phyloP scores from a whole-genome alignment of 2,888 invertebrate genomes.

The Dasypogon diadema region DNA sequence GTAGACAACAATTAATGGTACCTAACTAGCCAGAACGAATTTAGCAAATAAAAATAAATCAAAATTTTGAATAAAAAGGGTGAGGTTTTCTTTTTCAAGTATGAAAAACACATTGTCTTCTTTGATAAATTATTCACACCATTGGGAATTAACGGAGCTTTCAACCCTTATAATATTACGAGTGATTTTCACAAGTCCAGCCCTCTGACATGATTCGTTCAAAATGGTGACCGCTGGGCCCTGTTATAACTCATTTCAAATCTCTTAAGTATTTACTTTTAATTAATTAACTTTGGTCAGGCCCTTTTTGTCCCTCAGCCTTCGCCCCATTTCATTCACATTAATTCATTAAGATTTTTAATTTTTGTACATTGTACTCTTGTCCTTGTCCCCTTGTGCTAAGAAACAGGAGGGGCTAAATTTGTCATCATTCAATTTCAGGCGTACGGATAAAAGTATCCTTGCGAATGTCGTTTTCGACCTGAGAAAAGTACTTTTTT shows the following conservation, averaged over 20 bases:
- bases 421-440: too few relatives aligned
- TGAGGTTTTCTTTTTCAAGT: slow-evolving; percentile 23
- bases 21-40: neutral
- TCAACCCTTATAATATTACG: slow-evolving; percentile 35
- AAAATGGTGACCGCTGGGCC: slow-evolving; percentile 23
- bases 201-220: neutral
- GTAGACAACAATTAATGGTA: slow-evolving; percentile 22
- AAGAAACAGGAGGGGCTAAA: neutral
- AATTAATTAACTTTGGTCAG: slow-evolving; percentile 49
- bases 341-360: slow-evolving; percentile 29
- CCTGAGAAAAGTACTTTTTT: too few relatives aligned
- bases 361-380: slow-evolving; percentile 42
- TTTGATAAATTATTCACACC: slow-evolving; percentile 40
- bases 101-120: slow-evolving; percentile 31
- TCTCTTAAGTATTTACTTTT: slow-evolving; percentile 51
- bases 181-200: slow-evolving; percentile 3
- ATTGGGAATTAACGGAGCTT: slow-evolving; percentile 21
- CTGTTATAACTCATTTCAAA: slow-evolving; percentile 49
- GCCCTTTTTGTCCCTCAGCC: slow-evolving; percentile 28
- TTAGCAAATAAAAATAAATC: slow-evolving; percentile 29
- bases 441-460: too few relatives aligned
- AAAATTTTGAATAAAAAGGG: slow-evolving; percentile 2
- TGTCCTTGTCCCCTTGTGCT: neutral
- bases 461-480: too few relatives aligned
- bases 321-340: neutral